Evolutionary conservation across 2,797 vertebrate species (phyloP).

Genomic region (Mallotus villosus): DNA sequence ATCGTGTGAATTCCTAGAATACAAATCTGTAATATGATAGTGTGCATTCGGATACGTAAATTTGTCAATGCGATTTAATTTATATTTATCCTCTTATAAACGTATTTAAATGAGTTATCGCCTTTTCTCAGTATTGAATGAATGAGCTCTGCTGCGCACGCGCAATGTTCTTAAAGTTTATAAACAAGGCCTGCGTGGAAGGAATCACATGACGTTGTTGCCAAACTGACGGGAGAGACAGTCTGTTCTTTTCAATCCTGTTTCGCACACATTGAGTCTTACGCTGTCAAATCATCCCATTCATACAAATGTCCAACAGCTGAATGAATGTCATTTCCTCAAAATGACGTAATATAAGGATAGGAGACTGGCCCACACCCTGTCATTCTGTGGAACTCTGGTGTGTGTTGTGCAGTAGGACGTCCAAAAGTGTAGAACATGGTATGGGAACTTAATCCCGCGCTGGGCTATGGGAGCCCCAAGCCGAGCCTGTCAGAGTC

Average conservation of each 20-base stretch:
- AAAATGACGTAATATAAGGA: no score
- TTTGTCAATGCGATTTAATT: not conserved
- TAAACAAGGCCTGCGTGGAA: conserved; percentile 82
- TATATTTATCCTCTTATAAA: not conserved
- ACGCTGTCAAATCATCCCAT: no score
- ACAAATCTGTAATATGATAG: not conserved
- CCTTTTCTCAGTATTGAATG: conserved; percentile 81
- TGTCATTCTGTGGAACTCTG: not conserved
- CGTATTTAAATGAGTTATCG: conserved; percentile 33
- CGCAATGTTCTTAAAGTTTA: conserved; percentile 77
- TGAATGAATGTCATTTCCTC: no score
- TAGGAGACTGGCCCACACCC: no score
- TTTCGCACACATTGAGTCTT: no score
- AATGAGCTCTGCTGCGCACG: conserved; percentile 90
- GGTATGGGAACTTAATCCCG: conserved; percentile 93
- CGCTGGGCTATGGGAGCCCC: conserved; percentile 76
- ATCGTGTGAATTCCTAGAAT: not conserved
- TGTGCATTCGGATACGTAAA: not conserved
- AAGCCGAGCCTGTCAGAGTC: conserved; percentile 61
- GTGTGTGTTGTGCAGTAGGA: conserved; percentile 3
- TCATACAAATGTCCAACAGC: no score
- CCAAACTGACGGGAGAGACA: conserved; percentile 28
- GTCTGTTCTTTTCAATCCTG: not conserved
- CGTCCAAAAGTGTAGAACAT: conserved; percentile 79
- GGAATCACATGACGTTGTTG: conserved; percentile 79